Base-by-base conservation (phyloP, 2,888 invertebrate genomes). In the Sturmia bella region DNA sequence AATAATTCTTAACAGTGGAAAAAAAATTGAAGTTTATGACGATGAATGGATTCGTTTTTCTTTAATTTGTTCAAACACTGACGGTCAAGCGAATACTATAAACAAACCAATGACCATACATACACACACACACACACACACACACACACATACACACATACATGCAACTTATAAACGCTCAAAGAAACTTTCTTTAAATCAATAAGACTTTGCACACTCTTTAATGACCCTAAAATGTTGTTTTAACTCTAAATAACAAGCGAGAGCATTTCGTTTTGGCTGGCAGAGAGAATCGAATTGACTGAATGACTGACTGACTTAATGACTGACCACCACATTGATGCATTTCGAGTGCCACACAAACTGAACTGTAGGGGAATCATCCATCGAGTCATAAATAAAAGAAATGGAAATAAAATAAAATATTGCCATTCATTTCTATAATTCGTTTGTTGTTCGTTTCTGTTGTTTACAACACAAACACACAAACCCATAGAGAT, bases 1-100 rank as follows among this genome's bases (percentile, higher is more conserved):
- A 89, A 89, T 89, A 87, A 89, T 89, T 89, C 88, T 88, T 86
- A 52, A 52, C 21, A 24, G 13, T n/a, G 27, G n/a, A 63, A 63
- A 21, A n/a, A 61, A 88, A 87, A 88, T 88, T 89, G 85, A 89
- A 89, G 87, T 89, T 89, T 89, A 89, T 88, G 89, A 87, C 87
- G 87, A 87, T 87, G 88, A 88, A 87, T 89, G 89, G 86, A 87
- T 86, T 85, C 84, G 84, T 85, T 87, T 85, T 82, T 73, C 78
- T 80, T 82, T 73, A 77, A 77, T 73, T 81, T 76, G 81, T 56
- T 68, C 72, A 52, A 75, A 77, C 63, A 73, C 50, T 59, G 72
- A 64, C 72, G 63, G 54, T 50, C 64, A 54, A 56, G 32, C 64
- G 48, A 66, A 70, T 50, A n/a, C n/a, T n/a, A n/a, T n/a, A 63